Base-by-base conservation (phyloP, 23 tunicate species). In the Ascidia mentula region DNA sequence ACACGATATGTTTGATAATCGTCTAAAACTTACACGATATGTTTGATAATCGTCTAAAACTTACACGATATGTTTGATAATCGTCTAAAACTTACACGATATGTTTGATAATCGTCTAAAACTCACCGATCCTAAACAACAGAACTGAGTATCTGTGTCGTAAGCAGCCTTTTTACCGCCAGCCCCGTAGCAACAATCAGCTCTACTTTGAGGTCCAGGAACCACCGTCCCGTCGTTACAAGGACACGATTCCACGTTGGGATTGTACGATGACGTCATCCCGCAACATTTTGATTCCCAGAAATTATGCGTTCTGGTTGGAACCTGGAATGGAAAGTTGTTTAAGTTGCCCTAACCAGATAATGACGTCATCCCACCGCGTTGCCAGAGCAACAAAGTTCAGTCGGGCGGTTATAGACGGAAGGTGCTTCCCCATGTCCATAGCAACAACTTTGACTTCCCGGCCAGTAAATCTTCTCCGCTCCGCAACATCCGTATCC, bases 401-500 rank as follows among this genome's bases (percentile, higher is more conserved):
- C 78, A 31, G 31, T 39, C 45, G 60, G 13, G 32, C 45, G 72
- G 20, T 20, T 36, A 38, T 38, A 72, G 6, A 76, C 77, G 28
- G 31, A 37, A 0, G 85, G 85, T 6, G 32, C 4, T 20, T 9
- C 34, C 18, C 85, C 85, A 1, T 81, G 69, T 24, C 85, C 85
- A 71, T 81, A 81, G 34, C 85, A 81, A 38, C 85, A 81, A 37
- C 85, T 78, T 0, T 81, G 85, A 53, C 12, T 28, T 0, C 34
- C 18, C 9, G 39, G 35, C 40, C 72, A 53, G 15, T 28, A 26
- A 35, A 81, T 81, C 77, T 42, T 31, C 34, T 81, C 61, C 6
- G 76, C 3, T 0, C 85, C 85, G 53, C 85, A 81, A 35, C 85
- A 81, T n/a, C 77, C 78, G 31, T 81, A 81, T 18, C 85, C 42